Conservation (phyloP, 2,113 vertebrate species). For the Anser cygnoides region DNA sequence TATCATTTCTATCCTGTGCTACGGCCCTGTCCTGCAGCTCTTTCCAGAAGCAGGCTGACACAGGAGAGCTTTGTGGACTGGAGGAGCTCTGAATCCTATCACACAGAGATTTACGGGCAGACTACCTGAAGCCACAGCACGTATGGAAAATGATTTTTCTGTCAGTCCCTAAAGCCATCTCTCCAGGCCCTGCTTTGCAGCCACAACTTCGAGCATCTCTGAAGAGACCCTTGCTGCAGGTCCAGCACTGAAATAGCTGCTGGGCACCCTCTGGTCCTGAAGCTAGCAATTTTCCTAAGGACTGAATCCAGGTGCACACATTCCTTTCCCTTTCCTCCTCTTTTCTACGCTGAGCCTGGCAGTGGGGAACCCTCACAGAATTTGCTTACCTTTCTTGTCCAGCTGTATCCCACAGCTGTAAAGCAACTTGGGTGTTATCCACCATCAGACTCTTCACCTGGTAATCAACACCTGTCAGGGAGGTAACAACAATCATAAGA, state of each 20-base stretch:
- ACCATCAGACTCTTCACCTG: conserved; percentile 82
- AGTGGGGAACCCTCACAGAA: background rate
- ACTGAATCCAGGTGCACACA: background rate
- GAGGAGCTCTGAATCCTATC: background rate
- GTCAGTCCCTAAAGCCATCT: rapidly evolving
- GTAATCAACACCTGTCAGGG: conserved; percentile 79
- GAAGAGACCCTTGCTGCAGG: background rate
- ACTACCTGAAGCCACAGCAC: background rate
- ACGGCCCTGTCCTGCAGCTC: background rate
- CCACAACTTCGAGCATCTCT: background rate
- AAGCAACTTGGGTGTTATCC: conserved; percentile 74
- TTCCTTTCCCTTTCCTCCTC: background rate
- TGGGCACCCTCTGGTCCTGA: background rate
- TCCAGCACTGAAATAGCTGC: background rate
- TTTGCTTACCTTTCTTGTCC: conserved; percentile 83
- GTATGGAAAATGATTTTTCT: background rate
- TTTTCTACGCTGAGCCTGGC: background rate
- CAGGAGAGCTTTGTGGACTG: background rate
- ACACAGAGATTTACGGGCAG: background rate
- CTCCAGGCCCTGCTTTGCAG: background rate
- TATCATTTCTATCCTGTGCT: background rate
- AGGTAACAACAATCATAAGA: background rate
- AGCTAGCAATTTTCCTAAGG: background rate
- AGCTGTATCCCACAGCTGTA: conserved; percentile 88
- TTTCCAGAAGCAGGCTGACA: background rate